Base-by-base conservation (phyloP, 2,888 invertebrate genomes). In the Sphinx pinastri region DNA sequence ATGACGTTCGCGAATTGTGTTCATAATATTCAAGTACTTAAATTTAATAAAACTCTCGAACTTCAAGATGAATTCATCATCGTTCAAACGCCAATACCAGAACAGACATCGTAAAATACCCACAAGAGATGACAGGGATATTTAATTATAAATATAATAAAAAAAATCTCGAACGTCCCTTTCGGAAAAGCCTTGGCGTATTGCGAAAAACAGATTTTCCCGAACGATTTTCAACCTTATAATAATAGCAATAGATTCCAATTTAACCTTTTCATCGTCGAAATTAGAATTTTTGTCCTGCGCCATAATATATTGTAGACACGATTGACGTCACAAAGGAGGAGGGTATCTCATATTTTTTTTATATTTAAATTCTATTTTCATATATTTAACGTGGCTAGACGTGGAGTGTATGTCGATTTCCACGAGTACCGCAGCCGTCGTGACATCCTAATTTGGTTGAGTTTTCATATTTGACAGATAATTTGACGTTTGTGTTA, bases 111-210 rank as follows among this genome's bases (percentile, higher is more conserved):
- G 84, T 83, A 82, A 84, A 84, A 85, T 84, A 86, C 83, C 84
- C 83, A 84, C 88, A 88, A 88, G 87, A 89, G 89, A 90, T 93
- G 93, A 91, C 93, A 92, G 91, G 88, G 86, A 91, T 2, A 92
- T 93, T 94, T 93, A 94, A 94, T 94, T 94, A 93, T 92, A 92
- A 92, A 92, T 91, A 93, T 93, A 91, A 92, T 92, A 93, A 91
- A 91, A 89, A 73, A 84, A 91, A 88, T 83, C 88, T 86, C 87
- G 86, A 87, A 80, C 90, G 91, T 89, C 93, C 92, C 91, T 90
- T 89, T 86, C 85, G 82, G 81, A 86, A 85, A 84, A 82, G 82
- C 54, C 60, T 80, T 78, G 75, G 76, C 79, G 76, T 77, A 63
- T 72, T 75, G 76, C 68, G 71, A 78, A 80, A 55, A 84, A 80